Base-by-base conservation (phyloP, 2,888 invertebrate species). In the Cotesia congregata region DNA sequence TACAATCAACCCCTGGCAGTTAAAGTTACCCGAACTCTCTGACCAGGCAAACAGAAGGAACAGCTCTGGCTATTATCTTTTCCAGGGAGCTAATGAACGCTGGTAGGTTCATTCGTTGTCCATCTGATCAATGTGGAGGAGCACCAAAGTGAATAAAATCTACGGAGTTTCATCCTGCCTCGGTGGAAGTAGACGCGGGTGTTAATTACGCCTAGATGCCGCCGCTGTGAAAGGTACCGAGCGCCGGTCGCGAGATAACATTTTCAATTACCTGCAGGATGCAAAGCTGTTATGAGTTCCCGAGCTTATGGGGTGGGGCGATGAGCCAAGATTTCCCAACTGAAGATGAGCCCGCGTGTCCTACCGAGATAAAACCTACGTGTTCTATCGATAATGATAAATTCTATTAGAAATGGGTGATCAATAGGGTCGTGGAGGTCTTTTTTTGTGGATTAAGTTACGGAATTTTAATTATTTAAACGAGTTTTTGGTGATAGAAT, bases 181-280 rank as follows among this genome's bases (percentile, higher is more conserved):
- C 41, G 17, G 38, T 6, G 62, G 39, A n/a, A n/a, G n/a, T 17
- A 15, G 12, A 68, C 15, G 41, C 62, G 86, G 83, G 86, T 86
- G 87, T 88, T 88, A 89, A 88, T 88, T 88, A 88, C 85, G 84
- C 84, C 79, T 64, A 60, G 64, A 61, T 40, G 72, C 60, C 67
- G 62, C 75, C 69, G 74, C 71, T 76, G 9, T 71, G 71, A 72
- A 30, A 39, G 12, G 64, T 38, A 38, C 38, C 30, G 65, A 65
- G 65, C 67, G 38, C 82, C 82, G 87, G 87, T 86, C 83, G 84
- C 86, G 84, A 89, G 88, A 88, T 88, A 89, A 88, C 88, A 86
- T 88, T 89, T 89, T 89, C 89, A 88, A 89, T 89, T 89, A 89
- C 88, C 88, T 86, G 85, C 88, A 88, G 89, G 89, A 89, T 89